phyloP scores from a whole-genome alignment of 2,797 vertebrate species.

The Sciurus vulgaris region DNA sequence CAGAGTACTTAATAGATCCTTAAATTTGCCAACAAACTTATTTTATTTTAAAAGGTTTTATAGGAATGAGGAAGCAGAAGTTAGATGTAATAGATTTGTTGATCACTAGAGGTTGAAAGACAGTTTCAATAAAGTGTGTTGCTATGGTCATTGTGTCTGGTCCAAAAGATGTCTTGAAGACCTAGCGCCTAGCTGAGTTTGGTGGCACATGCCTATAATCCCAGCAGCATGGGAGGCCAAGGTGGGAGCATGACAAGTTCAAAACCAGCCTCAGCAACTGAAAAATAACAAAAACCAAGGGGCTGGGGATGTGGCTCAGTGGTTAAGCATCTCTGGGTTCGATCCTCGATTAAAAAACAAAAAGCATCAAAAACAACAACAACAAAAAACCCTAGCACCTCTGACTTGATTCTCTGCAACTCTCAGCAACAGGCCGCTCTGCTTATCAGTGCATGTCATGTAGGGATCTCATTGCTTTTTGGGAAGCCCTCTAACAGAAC shows the following conservation, averaged over 20 bases:
- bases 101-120: not conserved
- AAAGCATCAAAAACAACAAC: no score
- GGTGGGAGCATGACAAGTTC: no score
- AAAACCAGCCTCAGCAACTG: no score
- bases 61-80: not conserved
- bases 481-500: not conserved
- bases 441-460: not conserved
- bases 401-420: not conserved
- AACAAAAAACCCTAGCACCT: not conserved
- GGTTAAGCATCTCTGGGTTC: no score
- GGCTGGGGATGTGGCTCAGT: no score
- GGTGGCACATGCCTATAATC: no score
- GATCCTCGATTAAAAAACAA: no score
- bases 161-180: not conserved
- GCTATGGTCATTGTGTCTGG: not conserved
- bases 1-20: not conserved
- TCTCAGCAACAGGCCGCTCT: not conserved
- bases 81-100: slow-evolving; percentile 22
- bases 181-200: no score
- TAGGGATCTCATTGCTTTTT: not conserved
- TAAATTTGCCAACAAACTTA: not conserved
- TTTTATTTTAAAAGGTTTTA: not conserved
- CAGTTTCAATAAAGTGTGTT: not conserved
- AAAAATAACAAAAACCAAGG: no score
- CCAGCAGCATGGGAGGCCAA: no score